Evolutionary conservation across 2,888 invertebrate species (phyloP).

Genomic region (Dryococelus australis): DNA sequence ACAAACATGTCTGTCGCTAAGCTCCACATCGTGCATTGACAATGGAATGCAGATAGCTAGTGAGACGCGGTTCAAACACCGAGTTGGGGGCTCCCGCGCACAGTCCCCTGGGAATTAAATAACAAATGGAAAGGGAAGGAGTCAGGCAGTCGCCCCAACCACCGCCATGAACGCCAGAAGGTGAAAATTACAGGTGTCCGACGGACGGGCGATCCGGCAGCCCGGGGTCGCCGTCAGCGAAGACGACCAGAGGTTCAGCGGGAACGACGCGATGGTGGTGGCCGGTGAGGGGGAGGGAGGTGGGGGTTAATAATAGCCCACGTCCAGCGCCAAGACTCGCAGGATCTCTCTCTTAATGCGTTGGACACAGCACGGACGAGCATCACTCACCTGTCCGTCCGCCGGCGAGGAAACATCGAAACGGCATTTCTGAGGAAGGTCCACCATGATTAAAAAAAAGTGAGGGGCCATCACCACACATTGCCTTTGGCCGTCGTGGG

Average conservation of each 20-base stretch:
- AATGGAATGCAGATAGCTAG: no score
- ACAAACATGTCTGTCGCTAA: no score
- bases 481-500: not conserved
- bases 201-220: not conserved
- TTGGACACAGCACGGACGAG: constrained; percentile 22
- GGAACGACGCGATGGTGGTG: not conserved
- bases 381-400: constrained; percentile 23
- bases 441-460: not conserved
- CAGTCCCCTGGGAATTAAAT: not conserved
- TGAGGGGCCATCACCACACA: not conserved
- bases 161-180: not conserved
- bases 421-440: constrained; percentile 19
- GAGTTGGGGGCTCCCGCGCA: no score
- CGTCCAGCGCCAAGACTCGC: constrained; percentile 18
- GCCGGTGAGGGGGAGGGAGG: not conserved
- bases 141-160: not conserved
- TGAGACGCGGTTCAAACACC: no score
- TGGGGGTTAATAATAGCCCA: constrained; percentile 16
- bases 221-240: not conserved
- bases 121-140: not conserved
- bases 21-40: no score
- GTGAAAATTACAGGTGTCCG: not conserved
- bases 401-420: constrained; percentile 19
- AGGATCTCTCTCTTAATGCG: constrained; percentile 27
- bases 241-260: not conserved